These are phyloP conservation scores for Rhizoglyphus robini DNA, from an alignment of 1,140 invertebrate genomes.

Conservation along the genomic window DNA sequence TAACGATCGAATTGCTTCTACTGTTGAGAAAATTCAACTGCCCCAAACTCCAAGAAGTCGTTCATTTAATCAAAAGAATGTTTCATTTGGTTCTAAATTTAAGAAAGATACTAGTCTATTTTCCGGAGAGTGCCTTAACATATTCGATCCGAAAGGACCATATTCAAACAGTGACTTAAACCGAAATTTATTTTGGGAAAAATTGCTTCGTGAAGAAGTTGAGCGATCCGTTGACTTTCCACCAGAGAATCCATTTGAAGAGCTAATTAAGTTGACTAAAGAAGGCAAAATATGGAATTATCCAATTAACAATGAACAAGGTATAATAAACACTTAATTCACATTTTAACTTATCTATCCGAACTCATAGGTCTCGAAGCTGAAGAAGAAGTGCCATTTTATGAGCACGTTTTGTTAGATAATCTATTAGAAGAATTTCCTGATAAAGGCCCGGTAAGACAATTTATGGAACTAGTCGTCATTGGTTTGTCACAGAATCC, in stretches of 20 bases:
- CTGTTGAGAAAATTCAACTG: slow-evolving; percentile 1
- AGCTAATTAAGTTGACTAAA: slow-evolving; percentile 86
- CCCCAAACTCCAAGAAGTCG: not conserved
- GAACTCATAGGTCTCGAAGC: slow-evolving; percentile 56
- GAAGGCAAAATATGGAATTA: slow-evolving; percentile 91
- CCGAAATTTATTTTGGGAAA: slow-evolving; percentile 42
- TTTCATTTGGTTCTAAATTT: not conserved
- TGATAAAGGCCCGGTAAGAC: slow-evolving; percentile 64
- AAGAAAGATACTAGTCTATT: not conserved
- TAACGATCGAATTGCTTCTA: slow-evolving; percentile 4
- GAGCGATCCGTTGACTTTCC: slow-evolving; percentile 47
- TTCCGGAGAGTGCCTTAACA: not conserved
- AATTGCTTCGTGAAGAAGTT: slow-evolving; percentile 48
- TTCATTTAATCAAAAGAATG: not conserved
- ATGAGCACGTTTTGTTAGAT: slow-evolving; percentile 86
- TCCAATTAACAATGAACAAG: slow-evolving; percentile 94
- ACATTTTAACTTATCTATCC: slow-evolving; percentile 14
- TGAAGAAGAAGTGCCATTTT: slow-evolving; percentile 64
- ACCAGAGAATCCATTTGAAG: slow-evolving; percentile 72
- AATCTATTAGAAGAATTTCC: slow-evolving; percentile 79
- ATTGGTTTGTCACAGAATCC: slow-evolving; percentile 88
- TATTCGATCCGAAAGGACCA: slow-evolving; percentile 15
- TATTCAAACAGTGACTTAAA: not conserved
- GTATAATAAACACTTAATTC: slow-evolving; percentile 40
- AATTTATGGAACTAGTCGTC: slow-evolving; percentile 94